A percentile compares a stretch with the other conserved stretches of the same genome.
Conservation (phyloP, 2,113 vertebrate species). For the Sceloporus tristichus region DNA sequence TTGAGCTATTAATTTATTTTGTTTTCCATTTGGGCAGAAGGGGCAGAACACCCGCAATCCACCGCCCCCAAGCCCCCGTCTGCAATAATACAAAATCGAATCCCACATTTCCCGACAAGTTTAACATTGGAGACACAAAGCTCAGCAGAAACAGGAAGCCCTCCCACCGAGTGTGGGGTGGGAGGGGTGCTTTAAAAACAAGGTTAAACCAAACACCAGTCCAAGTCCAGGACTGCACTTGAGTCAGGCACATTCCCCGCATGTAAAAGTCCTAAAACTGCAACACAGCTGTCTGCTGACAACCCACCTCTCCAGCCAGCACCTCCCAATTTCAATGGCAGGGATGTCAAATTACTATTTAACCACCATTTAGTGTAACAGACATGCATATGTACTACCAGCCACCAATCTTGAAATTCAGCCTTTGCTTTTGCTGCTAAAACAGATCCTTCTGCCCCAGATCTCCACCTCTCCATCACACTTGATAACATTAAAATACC, state of each 20-base stretch:
- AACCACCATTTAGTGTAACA: too few relatives aligned
- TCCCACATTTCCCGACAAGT: too few relatives aligned
- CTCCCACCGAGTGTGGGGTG: neutral
- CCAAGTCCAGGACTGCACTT: neutral
- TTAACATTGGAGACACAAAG: neutral
- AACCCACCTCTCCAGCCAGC: neutral
- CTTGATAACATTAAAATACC: neutral
- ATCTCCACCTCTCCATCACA: neutral
- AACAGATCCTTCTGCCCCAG: too few relatives aligned
- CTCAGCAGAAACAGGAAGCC: neutral
- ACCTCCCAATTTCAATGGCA: neutral
- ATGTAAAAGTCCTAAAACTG: neutral
- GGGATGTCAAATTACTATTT: neutral
- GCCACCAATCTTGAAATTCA: neutral
- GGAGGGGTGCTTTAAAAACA: neutral
- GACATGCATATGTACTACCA: too few relatives aligned
- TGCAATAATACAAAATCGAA: neutral
- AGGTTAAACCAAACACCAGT: neutral
- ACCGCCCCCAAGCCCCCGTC: too few relatives aligned
- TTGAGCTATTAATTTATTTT: neutral
- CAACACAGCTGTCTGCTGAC: neutral
- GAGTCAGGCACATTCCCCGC: too few relatives aligned
- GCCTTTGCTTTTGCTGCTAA: neutral
- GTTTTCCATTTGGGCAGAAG: neutral
- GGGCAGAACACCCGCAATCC: neutral